Percentiles rank a stretch among this genome's conserved stretches.
phyloP scores from a whole-genome alignment of 2,113 vertebrate species.

The Tupaia chinensis region DNA sequence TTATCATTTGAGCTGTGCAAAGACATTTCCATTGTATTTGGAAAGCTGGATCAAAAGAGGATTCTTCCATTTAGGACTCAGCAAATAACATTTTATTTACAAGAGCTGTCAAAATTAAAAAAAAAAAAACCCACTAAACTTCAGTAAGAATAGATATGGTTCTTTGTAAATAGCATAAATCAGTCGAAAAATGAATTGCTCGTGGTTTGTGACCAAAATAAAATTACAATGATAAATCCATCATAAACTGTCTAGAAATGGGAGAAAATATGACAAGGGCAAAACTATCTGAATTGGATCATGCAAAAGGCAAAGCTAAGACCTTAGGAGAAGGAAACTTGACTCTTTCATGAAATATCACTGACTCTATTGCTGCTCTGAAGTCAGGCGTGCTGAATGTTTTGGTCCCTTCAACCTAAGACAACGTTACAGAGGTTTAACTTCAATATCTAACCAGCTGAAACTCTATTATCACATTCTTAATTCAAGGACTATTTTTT shows the following conservation, averaged over 20 bases:
- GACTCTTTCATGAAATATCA: constrained; percentile 29
- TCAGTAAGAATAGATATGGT: constrained; percentile 42
- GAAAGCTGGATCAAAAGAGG: constrained; percentile 46
- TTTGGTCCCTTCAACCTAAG: constrained; percentile 44
- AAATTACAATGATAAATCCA: constrained; percentile 69
- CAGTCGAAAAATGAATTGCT: constrained; percentile 70
- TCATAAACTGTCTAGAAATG: constrained; percentile 54
- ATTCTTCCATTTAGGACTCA: constrained; percentile 22
- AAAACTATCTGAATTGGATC: constrained; percentile 60
- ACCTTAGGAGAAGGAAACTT: constrained; percentile 49
- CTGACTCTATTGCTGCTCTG: background rate
- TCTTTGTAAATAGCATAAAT: constrained; percentile 68
- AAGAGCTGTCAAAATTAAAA: constrained; percentile 56
- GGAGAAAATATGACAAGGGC: constrained; percentile 55
- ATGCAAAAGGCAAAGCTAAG: constrained; percentile 59
- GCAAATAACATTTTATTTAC: constrained; percentile 62
- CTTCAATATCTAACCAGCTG: constrained; percentile 16
- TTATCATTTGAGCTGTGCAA: too few relatives aligned
- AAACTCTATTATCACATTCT: constrained; percentile 8
- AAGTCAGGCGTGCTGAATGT: background rate
- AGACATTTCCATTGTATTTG: background rate
- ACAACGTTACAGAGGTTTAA: background rate
- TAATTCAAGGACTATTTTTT: background rate
- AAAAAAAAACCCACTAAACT: background rate
- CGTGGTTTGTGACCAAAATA: constrained; percentile 65